phyloP scores from a whole-genome alignment of 1,140 invertebrate genomes.

The Stratiolaelaps scimitus region DNA sequence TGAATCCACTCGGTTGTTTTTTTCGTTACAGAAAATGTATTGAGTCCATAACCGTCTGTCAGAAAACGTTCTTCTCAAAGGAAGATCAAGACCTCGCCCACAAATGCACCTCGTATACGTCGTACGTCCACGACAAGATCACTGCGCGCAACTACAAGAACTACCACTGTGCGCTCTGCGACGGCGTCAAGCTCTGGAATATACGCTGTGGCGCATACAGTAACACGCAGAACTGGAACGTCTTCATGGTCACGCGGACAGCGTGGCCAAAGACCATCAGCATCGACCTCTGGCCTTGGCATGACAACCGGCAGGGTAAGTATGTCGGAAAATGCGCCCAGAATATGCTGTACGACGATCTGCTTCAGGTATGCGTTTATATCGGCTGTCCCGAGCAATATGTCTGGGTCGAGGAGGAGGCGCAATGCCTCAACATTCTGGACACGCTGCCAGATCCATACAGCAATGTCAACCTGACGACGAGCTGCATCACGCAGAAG shows the following conservation, averaged over 20 bases:
- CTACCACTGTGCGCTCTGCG: conserved; percentile 22
- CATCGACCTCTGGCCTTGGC: conserved; percentile 20
- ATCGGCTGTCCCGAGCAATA: conserved; percentile 23
- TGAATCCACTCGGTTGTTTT: neutral
- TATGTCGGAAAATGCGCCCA: conserved; percentile 13
- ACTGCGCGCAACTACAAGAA: conserved; percentile 21
- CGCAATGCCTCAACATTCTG: conserved; percentile 5
- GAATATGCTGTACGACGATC: conserved; percentile 18
- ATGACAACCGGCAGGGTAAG: neutral
- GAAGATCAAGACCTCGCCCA: conserved; percentile 21
- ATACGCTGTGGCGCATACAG: conserved; percentile 22
- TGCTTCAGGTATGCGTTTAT: conserved; percentile 21
- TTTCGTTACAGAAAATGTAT: conserved; percentile 8
- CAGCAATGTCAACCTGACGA: conserved; percentile 9
- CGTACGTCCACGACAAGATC: conserved; percentile 21
- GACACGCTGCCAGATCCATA: conserved; percentile 22
- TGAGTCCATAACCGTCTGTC: conserved; percentile 18
- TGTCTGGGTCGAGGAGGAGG: conserved; percentile 16
- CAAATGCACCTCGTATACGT: conserved; percentile 24
- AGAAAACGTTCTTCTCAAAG: conserved; percentile 26
- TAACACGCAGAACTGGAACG: conserved; percentile 26
- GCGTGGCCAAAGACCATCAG: conserved; percentile 1
- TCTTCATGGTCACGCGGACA: conserved; percentile 23
- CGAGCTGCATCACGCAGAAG: neutral
- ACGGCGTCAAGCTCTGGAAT: conserved; percentile 17